Conservation (phyloP, 1,140 invertebrate species). For the Philopotamus ludificatus region DNA sequence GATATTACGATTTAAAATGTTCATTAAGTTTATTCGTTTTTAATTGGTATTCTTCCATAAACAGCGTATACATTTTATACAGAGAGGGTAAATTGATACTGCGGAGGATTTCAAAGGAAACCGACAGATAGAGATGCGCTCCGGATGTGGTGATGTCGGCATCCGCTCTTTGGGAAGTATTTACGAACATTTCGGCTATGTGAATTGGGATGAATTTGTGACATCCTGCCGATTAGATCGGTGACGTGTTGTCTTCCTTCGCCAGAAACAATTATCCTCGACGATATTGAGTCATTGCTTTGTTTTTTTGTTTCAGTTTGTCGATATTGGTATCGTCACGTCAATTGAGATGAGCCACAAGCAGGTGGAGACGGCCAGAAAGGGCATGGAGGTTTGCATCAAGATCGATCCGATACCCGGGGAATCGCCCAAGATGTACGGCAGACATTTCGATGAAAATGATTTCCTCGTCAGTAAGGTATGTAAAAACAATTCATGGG, state of each 20-base stretch:
- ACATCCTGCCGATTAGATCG: slow-evolving; percentile 25
- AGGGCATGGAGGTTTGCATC: slow-evolving; percentile 97
- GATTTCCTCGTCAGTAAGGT: slow-evolving; percentile 96
- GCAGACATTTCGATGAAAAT: slow-evolving; percentile 95
- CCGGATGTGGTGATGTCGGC: slow-evolving; percentile 21
- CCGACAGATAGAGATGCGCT: slow-evolving; percentile 1
- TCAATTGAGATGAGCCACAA: slow-evolving; percentile 92
- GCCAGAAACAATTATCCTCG: not conserved
- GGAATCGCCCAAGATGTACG: slow-evolving; percentile 97
- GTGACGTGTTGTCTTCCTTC: not conserved
- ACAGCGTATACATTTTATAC: no score
- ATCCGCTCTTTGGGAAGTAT: slow-evolving; percentile 28
- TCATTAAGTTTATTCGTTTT: no score
- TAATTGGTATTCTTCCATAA: no score
- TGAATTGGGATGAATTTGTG: slow-evolving; percentile 29
- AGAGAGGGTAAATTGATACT: not conserved
- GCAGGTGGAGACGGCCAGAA: slow-evolving; percentile 87
- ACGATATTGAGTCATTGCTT: slow-evolving; percentile 18
- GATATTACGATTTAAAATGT: no score
- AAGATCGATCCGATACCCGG: slow-evolving; percentile 97
- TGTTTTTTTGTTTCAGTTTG: slow-evolving; percentile 71
- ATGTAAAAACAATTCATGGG: slow-evolving; percentile 33
- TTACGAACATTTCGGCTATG: slow-evolving; percentile 13
- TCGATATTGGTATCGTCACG: slow-evolving; percentile 91
- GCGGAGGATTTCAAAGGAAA: not conserved